phyloP scores from a whole-genome alignment of 2,797 vertebrate genomes.

The Gymnodraco acuticeps region DNA sequence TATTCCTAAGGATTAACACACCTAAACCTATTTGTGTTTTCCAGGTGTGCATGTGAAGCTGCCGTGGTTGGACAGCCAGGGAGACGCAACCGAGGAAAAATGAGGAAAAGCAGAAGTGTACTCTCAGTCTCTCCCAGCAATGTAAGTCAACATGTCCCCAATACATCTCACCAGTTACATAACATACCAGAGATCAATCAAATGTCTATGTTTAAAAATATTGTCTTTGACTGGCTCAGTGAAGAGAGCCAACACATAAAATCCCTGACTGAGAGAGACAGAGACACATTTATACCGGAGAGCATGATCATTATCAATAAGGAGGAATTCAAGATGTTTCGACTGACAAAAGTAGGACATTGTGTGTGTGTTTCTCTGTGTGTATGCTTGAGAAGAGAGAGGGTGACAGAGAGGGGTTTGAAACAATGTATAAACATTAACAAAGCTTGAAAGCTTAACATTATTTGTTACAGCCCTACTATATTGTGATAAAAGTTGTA shows the following conservation, averaged over 20 bases:
- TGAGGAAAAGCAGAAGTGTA: slow-evolving; percentile 99
- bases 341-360: not conserved
- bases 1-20: not conserved
- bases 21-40: slow-evolving; percentile 35
- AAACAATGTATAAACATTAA: too few species aligned
- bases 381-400: too few species aligned
- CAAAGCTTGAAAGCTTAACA: too few species aligned
- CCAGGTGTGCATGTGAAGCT: slow-evolving; percentile 75
- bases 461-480: too few species aligned
- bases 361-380: too few species aligned
- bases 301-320: not conserved
- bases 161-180: slow-evolving; percentile 1
- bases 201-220: not conserved
- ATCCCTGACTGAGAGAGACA: not conserved
- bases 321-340: not conserved
- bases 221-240: not conserved
- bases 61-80: slow-evolving; percentile 44
- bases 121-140: slow-evolving; percentile 93
- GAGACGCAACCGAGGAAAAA: slow-evolving; percentile 76
- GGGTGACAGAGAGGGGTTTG: too few species aligned
- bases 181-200: slow-evolving; percentile 5
- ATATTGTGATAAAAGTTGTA: too few species aligned
- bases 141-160: slow-evolving; percentile 79
- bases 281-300: not conserved
- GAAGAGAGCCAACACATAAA: not conserved